These are phyloP conservation scores for Andrena marginata DNA, from an alignment of 2,888 invertebrate species.

Conservation along the genomic window DNA sequence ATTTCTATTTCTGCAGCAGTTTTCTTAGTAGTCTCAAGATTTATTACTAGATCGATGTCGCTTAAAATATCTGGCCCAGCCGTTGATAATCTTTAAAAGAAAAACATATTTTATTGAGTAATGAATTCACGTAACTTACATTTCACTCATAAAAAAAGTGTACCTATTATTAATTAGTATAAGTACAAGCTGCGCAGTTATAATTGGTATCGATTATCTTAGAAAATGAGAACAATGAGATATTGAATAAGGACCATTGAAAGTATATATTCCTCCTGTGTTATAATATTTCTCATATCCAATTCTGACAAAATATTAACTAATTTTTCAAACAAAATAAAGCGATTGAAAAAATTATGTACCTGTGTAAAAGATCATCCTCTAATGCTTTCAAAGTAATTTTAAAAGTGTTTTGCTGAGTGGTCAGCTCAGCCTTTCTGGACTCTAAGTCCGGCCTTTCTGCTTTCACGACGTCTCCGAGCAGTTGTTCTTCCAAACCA, in stretches of 20 bases:
- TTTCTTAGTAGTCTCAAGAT: constrained; percentile 96
- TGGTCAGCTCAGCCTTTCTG: constrained; percentile 93
- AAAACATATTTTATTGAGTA: not conserved
- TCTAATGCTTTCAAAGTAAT: constrained; percentile 96
- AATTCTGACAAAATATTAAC: no score
- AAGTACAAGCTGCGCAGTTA: no score
- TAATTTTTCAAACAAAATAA: not conserved
- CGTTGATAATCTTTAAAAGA: constrained; percentile 89
- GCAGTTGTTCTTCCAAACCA: constrained; percentile 96
- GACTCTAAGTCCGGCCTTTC: constrained; percentile 96
- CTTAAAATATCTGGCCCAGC: constrained; percentile 97
- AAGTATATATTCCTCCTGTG: no score
- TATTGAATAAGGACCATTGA: no score
- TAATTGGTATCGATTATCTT: no score
- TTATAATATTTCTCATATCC: no score
- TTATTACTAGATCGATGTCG: constrained; percentile 95
- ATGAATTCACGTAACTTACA: not conserved
- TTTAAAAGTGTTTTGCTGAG: constrained; percentile 97
- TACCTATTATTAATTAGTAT: no score
- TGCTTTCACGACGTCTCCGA: constrained; percentile 97
- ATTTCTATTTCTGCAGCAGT: constrained; percentile 96
- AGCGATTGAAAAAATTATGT: not conserved
- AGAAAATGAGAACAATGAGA: no score
- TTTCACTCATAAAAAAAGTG: no score
- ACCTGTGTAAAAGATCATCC: constrained; percentile 92